Base-by-base conservation (phyloP, 2,888 invertebrate genomes). In the Lydus trimaculatus region DNA sequence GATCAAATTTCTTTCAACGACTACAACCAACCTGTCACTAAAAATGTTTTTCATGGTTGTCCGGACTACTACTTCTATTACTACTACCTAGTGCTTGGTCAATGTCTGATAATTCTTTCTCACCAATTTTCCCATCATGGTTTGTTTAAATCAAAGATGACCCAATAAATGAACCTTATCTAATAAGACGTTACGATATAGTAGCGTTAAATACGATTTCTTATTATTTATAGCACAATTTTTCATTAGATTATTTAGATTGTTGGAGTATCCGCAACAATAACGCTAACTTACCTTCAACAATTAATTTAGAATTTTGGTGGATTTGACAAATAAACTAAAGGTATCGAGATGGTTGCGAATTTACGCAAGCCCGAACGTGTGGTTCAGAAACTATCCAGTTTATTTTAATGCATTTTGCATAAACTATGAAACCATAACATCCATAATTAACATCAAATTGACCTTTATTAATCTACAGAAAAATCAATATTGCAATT, bases 1-100 rank as follows among this genome's bases (percentile, higher is more conserved):
- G 67, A 72, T 74, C 72, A 73, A 72, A 73, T 71, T 67, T 74
- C 74, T 72, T 74, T 74, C 72, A 63, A 58, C 71, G 62, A 60
- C 58, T 65, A 69, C 63, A 69, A 67, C 58, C 61, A 67, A 28
- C 63, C 70, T 73, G 74, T 73, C 72, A 66, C 58, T 52, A 61
- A 31, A 61, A 31, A 43, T 48, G 68, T 70, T 66, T 66, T 71
- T 70, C 63, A 66, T 59, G 65, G 20, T 13, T 28, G 20, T 52
- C 25, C 52, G 8, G 20, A n/a, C n/a, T 3, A 17, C 43, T 43
- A 43, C 43, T n/a, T n/a, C n/a, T n/a, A n/a, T n/a, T n/a, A n/a
- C n/a, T n/a, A n/a, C n/a, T n/a, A n/a, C n/a, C n/a, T 7, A 60
- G 52, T 65, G 31, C 31, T 43, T 48, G 20, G 20, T 11, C 48